These are phyloP conservation scores for Antechinus flavipes DNA, from an alignment of 2,113 vertebrate species.

Conservation along the genomic window DNA sequence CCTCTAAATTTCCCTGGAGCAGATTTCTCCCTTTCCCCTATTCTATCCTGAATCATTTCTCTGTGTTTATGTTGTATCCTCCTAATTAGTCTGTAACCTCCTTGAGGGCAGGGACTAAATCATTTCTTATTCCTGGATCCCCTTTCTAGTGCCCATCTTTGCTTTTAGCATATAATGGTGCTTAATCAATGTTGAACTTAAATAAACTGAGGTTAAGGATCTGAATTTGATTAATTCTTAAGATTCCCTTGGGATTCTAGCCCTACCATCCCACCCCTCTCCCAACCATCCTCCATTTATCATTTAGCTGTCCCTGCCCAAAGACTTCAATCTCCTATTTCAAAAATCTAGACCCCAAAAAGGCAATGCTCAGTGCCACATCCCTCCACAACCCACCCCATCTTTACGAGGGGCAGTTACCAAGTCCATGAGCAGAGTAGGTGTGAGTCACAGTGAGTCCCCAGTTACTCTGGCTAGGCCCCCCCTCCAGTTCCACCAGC, in stretches of 20 bases:
- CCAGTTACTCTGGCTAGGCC: constrained; percentile 79
- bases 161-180: background rate
- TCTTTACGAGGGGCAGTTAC: constrained; percentile 75
- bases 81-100: background rate
- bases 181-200: background rate
- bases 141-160: background rate
- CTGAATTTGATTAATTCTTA: background rate
- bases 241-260: background rate
- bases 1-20: background rate
- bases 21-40: background rate
- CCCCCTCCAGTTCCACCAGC: background rate
- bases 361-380: background rate
- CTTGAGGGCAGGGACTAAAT: background rate
- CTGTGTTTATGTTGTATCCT: background rate
- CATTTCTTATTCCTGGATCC: background rate
- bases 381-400: background rate
- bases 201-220: background rate
- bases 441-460: constrained; percentile 90
- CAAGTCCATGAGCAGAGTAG: constrained; percentile 95
- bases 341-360: background rate
- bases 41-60: background rate
- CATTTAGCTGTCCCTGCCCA: background rate
- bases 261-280: background rate
- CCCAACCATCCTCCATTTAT: background rate
- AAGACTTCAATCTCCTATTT: background rate